Evolutionary conservation across 2,797 vertebrate species (phyloP), one percentile per base, ranked within the genome.

Genomic region (Botia kubotai): DNA sequence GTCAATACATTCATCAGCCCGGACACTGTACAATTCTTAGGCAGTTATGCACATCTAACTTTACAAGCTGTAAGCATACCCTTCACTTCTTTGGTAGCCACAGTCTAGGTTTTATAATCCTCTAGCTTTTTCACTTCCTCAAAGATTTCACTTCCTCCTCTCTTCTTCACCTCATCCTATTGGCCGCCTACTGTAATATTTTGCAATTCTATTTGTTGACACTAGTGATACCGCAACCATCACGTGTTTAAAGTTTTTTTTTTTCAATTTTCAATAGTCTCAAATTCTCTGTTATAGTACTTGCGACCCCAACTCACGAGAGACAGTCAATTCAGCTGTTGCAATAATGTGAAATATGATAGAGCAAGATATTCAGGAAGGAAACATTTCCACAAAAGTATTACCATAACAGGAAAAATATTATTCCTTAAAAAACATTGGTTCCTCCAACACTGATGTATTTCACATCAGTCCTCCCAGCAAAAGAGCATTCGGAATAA

Each of bases 321-420:
- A 53, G 8, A 53, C 29, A 71, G 57, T 6, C 11, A 21, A 19
- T 72, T 52, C 50, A 26, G 10, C 16, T 75, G n/a, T 26, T 7
- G 13, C 39, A 65, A 12, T 36, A 46, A 46, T 63, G 70, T 65
- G 63, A 82, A 83, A 80, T 70, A 75, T 75, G 72, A 77, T 73
- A 70, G 33, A 33, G 58, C 43, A 79, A 70, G 39, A 57, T 77
- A 71, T 81, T 43, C 75, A 43, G 21, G 55, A 46, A 33, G 46
- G 57, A 29, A 83, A 52, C 57, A n/a, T n/a, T 65, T 65, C 73
- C 73, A 85, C 79, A 82, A 74, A 58, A 39, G n/a, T 62, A 29
- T 62, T 62, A 75, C 67, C 50, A n/a, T 3, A 75, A 19, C 16
- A 60, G 65, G 29, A 36, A 21, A 11, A 73, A 77, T 60, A 74